Evolutionary conservation across 2,888 invertebrate genomes (phyloP), one percentile per base, ranked within the genome.

Genomic region (Coenonympha arcania): DNA sequence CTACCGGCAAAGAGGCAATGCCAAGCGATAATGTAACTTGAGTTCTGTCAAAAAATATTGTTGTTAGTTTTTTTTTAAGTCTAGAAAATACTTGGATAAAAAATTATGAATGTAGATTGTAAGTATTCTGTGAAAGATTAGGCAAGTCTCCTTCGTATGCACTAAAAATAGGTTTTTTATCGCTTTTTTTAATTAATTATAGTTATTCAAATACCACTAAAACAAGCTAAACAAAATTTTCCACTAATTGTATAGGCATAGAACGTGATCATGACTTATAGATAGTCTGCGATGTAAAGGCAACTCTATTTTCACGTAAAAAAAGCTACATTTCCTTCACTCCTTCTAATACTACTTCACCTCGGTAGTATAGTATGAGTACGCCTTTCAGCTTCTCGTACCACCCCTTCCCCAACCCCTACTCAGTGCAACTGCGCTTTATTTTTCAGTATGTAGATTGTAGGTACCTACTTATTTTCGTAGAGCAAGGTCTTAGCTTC

Each of bases 381-480:
- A 26, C 22, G 16, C 28, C 19, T 24, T 46, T 43, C 11, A 18
- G 20, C 47, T 18, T n/a, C n/a, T n/a, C n/a, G n/a, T n/a, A 20
- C 42, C 16, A 37, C 16, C 26, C 13, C 41, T 11, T 19, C 33
- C 24, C 50, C 26, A 18, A 40, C 51, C 26, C 39, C 13, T 42
- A 9, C 41, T 20, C 15, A 41, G 39, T 49, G 46, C 42, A 49
- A 55, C 52, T 52, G 52, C 52, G 52, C 43, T 49, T 37, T 46
- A 47, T 42, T 43, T 46, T 43, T 33, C 28, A 5, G 9, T n/a
- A n/a, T n/a, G n/a, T n/a, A n/a, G n/a, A n/a, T n/a, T n/a, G n/a
- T n/a, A n/a, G n/a, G n/a, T n/a, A n/a, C n/a, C n/a, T n/a, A n/a
- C n/a, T n/a, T n/a, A n/a, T n/a, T n/a, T n/a, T n/a, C n/a, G n/a